Conservation (phyloP, 2,797 vertebrate genomes). For the Argentina silus region DNA sequence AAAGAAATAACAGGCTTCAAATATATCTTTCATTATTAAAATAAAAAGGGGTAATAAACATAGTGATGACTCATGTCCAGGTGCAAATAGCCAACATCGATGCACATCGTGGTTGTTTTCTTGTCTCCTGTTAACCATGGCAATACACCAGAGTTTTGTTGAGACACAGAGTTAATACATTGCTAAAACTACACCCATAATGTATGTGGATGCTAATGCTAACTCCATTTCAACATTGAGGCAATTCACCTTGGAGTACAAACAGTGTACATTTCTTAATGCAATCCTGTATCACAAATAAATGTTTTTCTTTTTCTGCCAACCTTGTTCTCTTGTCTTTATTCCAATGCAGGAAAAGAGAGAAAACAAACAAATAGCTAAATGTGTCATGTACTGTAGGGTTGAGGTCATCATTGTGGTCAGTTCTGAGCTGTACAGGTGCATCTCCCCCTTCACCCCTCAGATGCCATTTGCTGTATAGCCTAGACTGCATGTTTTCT, state of each 20-base stretch:
- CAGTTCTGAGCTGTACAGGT: slow-evolving; percentile 22
- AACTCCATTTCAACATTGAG: not conserved
- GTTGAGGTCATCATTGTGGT: not conserved
- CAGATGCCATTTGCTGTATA: not conserved
- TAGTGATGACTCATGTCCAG: slow-evolving; percentile 40
- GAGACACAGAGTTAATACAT: not conserved
- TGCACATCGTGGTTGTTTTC: not conserved
- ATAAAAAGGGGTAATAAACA: slow-evolving; percentile 41
- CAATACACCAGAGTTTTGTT: not conserved
- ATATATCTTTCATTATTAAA: slow-evolving; percentile 55
- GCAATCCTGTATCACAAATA: not conserved
- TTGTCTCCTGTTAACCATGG: not conserved
- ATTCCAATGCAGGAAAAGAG: not conserved
- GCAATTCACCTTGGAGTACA: not conserved
- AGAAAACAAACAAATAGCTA: not conserved
- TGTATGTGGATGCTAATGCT: not conserved
- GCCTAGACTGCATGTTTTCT: slow-evolving; percentile 2
- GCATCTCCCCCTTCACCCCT: not conserved
- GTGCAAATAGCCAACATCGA: slow-evolving; percentile 44
- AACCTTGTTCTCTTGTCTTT: not conserved
- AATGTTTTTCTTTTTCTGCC: not conserved
- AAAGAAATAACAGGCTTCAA: slow-evolving; percentile 66
- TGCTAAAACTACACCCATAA: slow-evolving; percentile 7
- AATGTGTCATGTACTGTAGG: not conserved
- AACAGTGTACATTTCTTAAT: not conserved